Base-by-base conservation (phyloP, 2,113 vertebrate genomes). In the Bagarius yarrelli region DNA sequence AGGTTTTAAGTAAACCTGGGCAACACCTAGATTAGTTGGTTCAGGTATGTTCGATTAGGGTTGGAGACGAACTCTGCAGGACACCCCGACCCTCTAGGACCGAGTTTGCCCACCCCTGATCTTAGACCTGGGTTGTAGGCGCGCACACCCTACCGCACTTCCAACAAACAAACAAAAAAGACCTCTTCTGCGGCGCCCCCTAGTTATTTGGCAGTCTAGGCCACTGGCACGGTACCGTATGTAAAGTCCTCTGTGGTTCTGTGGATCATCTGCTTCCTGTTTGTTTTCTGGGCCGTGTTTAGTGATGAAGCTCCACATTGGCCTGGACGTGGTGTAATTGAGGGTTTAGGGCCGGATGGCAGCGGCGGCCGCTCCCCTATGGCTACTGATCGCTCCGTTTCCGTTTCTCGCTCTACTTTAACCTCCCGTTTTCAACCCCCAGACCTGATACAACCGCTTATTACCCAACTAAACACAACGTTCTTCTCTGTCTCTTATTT, bases 261-360 rank as follows among this genome's bases (percentile, higher is more conserved):
- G 32, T 60, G n/a, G 19, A 59, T 89, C 89, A 89, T 92, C 90
- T 91, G 90, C 83, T 91, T 83, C 84, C 86, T 77, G 79, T 90
- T 89, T 89, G 85, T 84, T 87, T 84, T 89, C 75, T 81, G 85
- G 87, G 80, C 84, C 79, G 87, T 83, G 86, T 88, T 85, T 87
- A 83, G 85, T 88, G 89, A 91, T 89, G 89, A 84, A 84, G 81
- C 79, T 78, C 86, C 80, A 88, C 87, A 89, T 87, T 86, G 86
- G 86, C 86, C 85, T 89, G 88, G 86, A 85, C 87, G 86, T 89
- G 83, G 85, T 87, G 87, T 91, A 91, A 92, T 89, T 89, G 86
- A 88, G 90, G 90, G 91, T 91, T n/a, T 88, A 81, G 79, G 69
- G 34, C 34, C 34, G 87, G 89, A 90, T 89, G 89, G 90, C 85